Evolutionary conservation across 1,140 invertebrate species (phyloP), one percentile per base, ranked within the genome.

Genomic region (Sycophila sp.): DNA sequence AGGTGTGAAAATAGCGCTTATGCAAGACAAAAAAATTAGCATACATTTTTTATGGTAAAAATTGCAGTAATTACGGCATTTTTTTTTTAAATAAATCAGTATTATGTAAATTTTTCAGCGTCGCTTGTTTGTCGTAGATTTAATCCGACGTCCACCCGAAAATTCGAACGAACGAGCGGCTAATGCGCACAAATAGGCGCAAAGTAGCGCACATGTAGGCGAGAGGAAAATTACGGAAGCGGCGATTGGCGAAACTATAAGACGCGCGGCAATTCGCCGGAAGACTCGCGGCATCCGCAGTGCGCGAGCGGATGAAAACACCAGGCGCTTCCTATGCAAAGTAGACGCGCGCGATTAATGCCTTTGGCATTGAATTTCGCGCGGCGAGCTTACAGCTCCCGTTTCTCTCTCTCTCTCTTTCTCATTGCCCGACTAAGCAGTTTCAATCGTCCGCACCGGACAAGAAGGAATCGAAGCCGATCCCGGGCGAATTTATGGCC

Each of bases 341-440:
- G 42, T 15, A 19, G 42, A 13, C 40, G 11, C 40, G 1, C 7
- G 24, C 24, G 58, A 60, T 60, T 45, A 45, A 60, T 60, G 26
- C 24, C 34, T 45, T 30, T 60, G 38, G 36, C 40, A 19, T 30
- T 45, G 58, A 45, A 17, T 24, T 19, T 40, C 45, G n/a, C n/a
- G n/a, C 11, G 8, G 24, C 15, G n/a, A 30, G n/a, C 19, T 45
- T 45, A 42, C n/a, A n/a, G n/a, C n/a, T n/a, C n/a, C n/a, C n/a
- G n/a, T n/a, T n/a, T n/a, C n/a, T n/a, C n/a, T n/a, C n/a, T n/a
- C n/a, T n/a, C n/a, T n/a, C n/a, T n/a, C n/a, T n/a, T n/a, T n/a
- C n/a, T n/a, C n/a, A n/a, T n/a, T n/a, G n/a, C 22, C 56, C 56
- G 58, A n/a, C 17, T 32, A 62, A 62, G 22, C 58, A 13, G 26